phyloP scores from a whole-genome alignment of 2,797 vertebrate species.

The Gouania willdenowi region DNA sequence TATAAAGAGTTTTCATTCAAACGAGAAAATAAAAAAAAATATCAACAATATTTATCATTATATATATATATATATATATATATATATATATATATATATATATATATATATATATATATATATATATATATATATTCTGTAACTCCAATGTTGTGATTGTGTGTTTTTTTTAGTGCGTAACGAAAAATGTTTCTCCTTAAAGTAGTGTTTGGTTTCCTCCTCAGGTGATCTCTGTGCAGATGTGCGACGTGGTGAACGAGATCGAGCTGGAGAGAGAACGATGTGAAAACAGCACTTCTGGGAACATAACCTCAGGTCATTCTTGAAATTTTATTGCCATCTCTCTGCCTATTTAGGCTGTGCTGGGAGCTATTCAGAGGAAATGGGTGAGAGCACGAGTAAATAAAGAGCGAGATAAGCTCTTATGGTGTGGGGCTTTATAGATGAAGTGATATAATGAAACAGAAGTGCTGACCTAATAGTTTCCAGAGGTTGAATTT shows the following conservation, averaged over 20 bases:
- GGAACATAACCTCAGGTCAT: constrained; percentile 77
- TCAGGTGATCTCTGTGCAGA: constrained; percentile 68
- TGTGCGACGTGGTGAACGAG: constrained; percentile 76
- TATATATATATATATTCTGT: no score
- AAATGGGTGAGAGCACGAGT: constrained; percentile 12
- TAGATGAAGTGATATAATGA: constrained; percentile 2
- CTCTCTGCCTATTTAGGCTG: constrained; percentile 3
- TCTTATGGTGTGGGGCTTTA: background rate
- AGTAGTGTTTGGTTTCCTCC: constrained; percentile 21
- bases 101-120: no score
- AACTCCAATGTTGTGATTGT: no score
- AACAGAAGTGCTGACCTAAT: background rate
- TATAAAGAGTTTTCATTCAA: no score
- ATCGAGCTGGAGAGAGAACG: constrained; percentile 71
- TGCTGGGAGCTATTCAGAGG: constrained; percentile 17
- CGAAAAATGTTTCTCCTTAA: background rate
- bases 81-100: no score
- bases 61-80: no score
- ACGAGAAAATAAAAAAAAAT: no score
- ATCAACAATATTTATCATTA: no score
- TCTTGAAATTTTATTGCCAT: constrained; percentile 18
- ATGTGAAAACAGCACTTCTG: constrained; percentile 68
- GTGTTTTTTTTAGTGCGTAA: no score
- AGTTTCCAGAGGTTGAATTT: background rate
- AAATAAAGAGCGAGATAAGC: constrained; percentile 13